These are phyloP conservation scores for Serrognathus titanus DNA, from an alignment of 2,888 invertebrate species.

Conservation along the genomic window DNA sequence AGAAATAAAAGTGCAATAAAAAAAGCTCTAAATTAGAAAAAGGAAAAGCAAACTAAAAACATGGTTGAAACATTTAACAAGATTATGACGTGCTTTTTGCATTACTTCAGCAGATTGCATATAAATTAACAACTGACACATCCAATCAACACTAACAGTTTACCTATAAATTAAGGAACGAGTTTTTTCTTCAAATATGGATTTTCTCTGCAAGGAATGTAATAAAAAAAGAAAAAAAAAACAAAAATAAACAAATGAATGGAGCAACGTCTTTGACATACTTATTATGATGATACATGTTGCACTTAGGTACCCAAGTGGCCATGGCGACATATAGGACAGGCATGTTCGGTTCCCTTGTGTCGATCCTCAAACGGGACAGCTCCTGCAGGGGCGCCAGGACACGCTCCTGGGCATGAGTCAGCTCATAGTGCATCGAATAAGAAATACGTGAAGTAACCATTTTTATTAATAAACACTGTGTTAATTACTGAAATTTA, in stretches of 20 bases:
- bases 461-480: conserved; percentile 40
- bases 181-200: no score
- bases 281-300: conserved; percentile 38
- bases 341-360: conserved; percentile 52
- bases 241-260: not conserved
- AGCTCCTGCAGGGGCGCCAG: conserved; percentile 61
- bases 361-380: conserved; percentile 55
- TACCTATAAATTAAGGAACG: not conserved
- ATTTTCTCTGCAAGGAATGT: no score
- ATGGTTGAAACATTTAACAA: not conserved
- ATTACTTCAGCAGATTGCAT: not conserved
- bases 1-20: not conserved
- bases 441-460: conserved; percentile 63
- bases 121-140: no score
- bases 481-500: no score
- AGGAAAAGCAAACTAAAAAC: not conserved
- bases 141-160: no score
- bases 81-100: no score
- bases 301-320: conserved; percentile 74
- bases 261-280: conserved; percentile 14
- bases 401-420: conserved; percentile 42
- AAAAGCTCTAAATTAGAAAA: not conserved
- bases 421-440: conserved; percentile 61
- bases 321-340: conserved; percentile 69
- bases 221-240: no score